Evolutionary conservation across 2,797 vertebrate genomes (phyloP).

Genomic region (Meriones psammophilus): DNA sequence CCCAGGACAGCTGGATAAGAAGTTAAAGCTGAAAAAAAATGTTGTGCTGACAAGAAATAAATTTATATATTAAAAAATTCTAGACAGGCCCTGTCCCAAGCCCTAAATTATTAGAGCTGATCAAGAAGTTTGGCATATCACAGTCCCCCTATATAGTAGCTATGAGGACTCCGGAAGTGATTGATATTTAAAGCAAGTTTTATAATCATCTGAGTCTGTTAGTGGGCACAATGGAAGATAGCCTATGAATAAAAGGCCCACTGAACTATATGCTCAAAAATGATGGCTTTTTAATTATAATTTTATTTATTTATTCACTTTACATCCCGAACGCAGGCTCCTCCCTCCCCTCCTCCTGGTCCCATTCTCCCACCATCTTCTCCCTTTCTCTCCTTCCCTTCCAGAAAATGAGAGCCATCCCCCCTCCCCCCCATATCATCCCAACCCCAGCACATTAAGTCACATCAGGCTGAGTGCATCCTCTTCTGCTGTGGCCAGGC

Average conservation of each 20-base stretch:
- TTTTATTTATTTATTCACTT: too few species aligned
- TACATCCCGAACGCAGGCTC: too few species aligned
- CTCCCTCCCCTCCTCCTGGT: too few species aligned
- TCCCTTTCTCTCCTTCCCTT: too few species aligned
- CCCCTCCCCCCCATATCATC: too few species aligned
- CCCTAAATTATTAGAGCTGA: neutral
- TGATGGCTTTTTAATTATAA: neutral
- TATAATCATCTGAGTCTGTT: neutral
- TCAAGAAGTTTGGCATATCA: neutral
- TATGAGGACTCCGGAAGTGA: neutral
- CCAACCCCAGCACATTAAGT: too few species aligned
- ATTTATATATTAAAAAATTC: neutral
- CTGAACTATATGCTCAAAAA: neutral
- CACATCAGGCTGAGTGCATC: too few species aligned
- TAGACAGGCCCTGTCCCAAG: neutral
- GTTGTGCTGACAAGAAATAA: constrained; percentile 32
- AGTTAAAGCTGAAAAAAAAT: constrained; percentile 1
- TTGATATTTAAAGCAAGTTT: constrained; percentile 28
- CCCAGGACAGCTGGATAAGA: neutral
- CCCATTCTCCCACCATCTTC: too few species aligned
- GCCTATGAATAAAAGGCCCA: neutral
- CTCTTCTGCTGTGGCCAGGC: too few species aligned
- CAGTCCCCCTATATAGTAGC: neutral
- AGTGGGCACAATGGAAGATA: neutral
- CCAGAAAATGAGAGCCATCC: too few species aligned